A percentile compares a stretch with the other conserved stretches of the same genome.
Evolutionary conservation across 2,888 invertebrate species (phyloP).

Genomic region (Ormyrus nitidulus): DNA sequence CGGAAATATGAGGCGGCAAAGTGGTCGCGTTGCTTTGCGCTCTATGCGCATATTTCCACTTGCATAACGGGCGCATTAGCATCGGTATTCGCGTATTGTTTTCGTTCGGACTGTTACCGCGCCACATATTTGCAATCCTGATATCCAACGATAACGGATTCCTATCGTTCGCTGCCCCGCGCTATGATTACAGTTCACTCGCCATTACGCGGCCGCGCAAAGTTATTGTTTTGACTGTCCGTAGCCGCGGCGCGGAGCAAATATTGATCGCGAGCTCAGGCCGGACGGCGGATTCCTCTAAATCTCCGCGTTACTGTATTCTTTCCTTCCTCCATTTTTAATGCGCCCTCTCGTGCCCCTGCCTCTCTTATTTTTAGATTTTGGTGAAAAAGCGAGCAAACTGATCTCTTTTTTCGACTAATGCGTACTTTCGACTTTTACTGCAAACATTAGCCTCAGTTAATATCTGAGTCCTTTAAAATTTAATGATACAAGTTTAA

Average conservation of each 20-base stretch:
- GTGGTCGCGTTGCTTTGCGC: conserved; percentile 6
- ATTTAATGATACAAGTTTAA: conserved; percentile 33
- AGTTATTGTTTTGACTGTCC: conserved; percentile 66
- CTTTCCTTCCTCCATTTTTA: conserved; percentile 5
- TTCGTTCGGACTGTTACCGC: conserved; percentile 60
- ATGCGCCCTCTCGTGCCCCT: background rate
- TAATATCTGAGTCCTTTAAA: background rate
- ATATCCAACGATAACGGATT: conserved; percentile 69
- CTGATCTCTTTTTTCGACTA: background rate
- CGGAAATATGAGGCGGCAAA: conserved; percentile 18
- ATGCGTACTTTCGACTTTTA: conserved; percentile 20
- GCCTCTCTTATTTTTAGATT: conserved; percentile 20
- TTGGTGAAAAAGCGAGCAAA: conserved; percentile 21
- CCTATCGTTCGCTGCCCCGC: conserved; percentile 62
- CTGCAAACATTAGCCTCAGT: conserved; percentile 19
- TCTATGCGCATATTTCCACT: conserved; percentile 51
- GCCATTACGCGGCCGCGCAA: conserved; percentile 58
- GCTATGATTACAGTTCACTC: conserved; percentile 60
- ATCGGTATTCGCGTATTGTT: conserved; percentile 68
- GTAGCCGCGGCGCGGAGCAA: conserved; percentile 47
- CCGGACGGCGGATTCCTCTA: background rate
- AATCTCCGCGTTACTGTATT: background rate
- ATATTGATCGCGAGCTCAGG: conserved; percentile 59
- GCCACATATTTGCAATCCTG: conserved; percentile 67
- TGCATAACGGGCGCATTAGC: conserved; percentile 63